phyloP scores from a whole-genome alignment of 2,888 invertebrate genomes.

The Bellardia pandia region DNA sequence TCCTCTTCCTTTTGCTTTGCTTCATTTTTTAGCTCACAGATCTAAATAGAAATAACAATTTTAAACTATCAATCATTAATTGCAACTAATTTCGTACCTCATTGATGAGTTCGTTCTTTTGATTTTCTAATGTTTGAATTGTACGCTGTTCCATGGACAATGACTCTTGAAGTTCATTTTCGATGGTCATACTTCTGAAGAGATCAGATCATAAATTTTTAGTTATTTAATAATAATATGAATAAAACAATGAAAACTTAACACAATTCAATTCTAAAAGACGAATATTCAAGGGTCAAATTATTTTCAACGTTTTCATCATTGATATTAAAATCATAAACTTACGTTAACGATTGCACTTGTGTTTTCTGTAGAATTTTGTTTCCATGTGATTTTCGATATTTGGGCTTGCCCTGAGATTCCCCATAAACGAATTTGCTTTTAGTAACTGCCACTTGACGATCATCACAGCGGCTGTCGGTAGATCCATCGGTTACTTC shows the following conservation, averaged over 20 bases:
- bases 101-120: conserved; percentile 77
- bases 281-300: conserved; percentile 67
- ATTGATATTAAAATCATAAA: conserved; percentile 48
- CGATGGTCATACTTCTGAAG: conserved; percentile 76
- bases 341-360: conserved; percentile 67
- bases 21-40: conserved; percentile 72
- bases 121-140: conserved; percentile 76
- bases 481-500: conserved; percentile 65
- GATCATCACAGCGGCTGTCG: not conserved
- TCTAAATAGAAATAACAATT: conserved; percentile 52
- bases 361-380: conserved; percentile 59
- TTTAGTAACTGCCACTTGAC: not conserved
- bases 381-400: conserved; percentile 58
- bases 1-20: conserved; percentile 69
- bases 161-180: conserved; percentile 77
- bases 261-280: conserved; percentile 62
- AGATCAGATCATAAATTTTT: too few relatives aligned
- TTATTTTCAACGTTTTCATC: not conserved
- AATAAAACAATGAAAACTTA: too few relatives aligned
- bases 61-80: not conserved
- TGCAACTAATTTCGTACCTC: conserved; percentile 72
- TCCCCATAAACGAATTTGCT: conserved; percentile 2
- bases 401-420: conserved; percentile 49
- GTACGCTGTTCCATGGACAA: conserved; percentile 78
- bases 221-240: too few relatives aligned